Conservation (phyloP, 53 echinoderm and acorn worm species). For the Henricia sp. region DNA sequence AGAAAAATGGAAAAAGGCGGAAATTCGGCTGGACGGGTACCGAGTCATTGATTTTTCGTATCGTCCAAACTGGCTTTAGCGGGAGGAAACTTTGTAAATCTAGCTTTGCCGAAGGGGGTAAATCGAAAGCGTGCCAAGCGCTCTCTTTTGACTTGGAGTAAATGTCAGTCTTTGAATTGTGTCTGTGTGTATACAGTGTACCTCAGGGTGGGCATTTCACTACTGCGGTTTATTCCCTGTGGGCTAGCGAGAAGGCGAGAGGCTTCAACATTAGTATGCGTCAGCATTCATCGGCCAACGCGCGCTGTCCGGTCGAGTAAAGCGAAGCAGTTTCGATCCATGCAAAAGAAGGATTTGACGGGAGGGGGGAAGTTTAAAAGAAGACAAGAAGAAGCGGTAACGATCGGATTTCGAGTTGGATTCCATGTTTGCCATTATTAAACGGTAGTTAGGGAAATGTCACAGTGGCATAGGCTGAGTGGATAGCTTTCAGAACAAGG, state of each 20-base stretch:
- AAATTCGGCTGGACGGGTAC: neutral
- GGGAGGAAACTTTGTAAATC: slow-evolving; percentile 61
- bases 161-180: neutral
- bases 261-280: slow-evolving; percentile 39
- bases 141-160: neutral
- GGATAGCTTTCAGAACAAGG: slow-evolving; percentile 2
- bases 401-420: slow-evolving; percentile 45
- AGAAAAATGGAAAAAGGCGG: neutral
- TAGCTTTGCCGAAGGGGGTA: slow-evolving; percentile 41
- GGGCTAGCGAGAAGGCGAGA: slow-evolving; percentile 9
- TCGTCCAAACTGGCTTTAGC: slow-evolving; percentile 24
- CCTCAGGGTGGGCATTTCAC: slow-evolving; percentile 50
- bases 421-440: slow-evolving; percentile 54
- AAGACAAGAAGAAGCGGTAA: slow-evolving; percentile 11
- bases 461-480: slow-evolving; percentile 24
- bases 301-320: slow-evolving; percentile 32
- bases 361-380: neutral
- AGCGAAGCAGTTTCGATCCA: slow-evolving; percentile 55
- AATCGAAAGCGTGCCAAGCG: slow-evolving; percentile 44
- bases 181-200: neutral
- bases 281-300: slow-evolving; percentile 10
- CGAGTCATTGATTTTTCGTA: slow-evolving; percentile 41
- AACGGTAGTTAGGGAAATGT: slow-evolving; percentile 47
- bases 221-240: slow-evolving; percentile 8
- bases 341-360: neutral